Evolutionary conservation across 1,140 invertebrate species (phyloP).

Genomic region (Harpegnathos saltator): DNA sequence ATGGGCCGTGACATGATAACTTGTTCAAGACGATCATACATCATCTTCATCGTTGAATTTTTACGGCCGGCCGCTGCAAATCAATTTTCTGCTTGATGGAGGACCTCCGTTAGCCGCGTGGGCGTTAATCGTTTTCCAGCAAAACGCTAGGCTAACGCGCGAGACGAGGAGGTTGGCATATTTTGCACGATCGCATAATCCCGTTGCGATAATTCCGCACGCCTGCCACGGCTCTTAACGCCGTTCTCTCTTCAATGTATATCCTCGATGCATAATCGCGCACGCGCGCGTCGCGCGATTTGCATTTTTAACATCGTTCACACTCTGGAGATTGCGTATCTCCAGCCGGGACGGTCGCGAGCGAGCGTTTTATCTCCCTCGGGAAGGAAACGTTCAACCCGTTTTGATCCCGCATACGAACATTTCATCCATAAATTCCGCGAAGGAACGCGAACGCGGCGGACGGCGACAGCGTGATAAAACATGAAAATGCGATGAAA

Average conservation of each 20-base stretch:
- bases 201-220: constrained; percentile 16
- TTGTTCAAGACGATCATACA: constrained; percentile 47
- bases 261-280: not conserved
- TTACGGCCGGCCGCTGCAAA: constrained; percentile 31
- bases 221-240: not conserved
- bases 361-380: not conserved
- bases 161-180: constrained; percentile 20
- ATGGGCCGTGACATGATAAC: constrained; percentile 27
- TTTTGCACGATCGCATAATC: constrained; percentile 43
- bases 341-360: not conserved
- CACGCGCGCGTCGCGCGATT: not conserved
- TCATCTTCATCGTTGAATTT: constrained; percentile 53
- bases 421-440: not conserved
- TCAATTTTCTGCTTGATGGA: constrained; percentile 55
- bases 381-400: not conserved
- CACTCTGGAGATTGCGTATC: not conserved
- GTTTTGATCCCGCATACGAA: not conserved
- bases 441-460: too few species aligned
- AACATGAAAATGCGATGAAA: too few species aligned
- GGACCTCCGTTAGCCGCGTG: constrained; percentile 35
- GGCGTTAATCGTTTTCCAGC: constrained; percentile 53
- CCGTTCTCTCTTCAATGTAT: not conserved
- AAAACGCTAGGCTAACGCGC: constrained; percentile 27
- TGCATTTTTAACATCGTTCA: not conserved
- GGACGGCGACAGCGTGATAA: too few species aligned